Evolutionary conservation across 2,113 vertebrate genomes (phyloP).

Genomic region (Shinisaurus crocodilurus): DNA sequence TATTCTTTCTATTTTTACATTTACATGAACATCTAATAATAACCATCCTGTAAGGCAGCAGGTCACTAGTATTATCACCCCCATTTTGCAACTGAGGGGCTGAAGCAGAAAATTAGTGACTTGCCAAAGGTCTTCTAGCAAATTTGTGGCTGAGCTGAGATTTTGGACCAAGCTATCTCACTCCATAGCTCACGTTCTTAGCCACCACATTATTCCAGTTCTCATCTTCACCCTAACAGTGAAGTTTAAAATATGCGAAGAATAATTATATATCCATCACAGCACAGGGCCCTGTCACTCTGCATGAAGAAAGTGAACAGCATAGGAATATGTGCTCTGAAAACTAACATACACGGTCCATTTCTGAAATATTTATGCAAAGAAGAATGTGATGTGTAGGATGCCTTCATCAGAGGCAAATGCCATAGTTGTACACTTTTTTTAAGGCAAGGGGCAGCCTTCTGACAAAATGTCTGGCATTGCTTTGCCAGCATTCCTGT

Average conservation of each 20-base stretch:
- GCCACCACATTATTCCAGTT: neutral
- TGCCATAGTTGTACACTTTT: neutral
- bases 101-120: neutral
- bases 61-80: neutral
- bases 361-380: neutral
- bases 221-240: neutral
- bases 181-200: neutral
- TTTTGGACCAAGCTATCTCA: neutral
- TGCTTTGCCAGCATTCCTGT: neutral
- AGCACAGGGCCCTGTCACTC: no score
- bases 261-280: no score
- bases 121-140: neutral
- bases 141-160: neutral
- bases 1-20: neutral
- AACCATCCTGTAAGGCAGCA: neutral
- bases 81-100: neutral
- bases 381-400: slow-evolving; percentile 8
- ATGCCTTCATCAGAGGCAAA: neutral
- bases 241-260: neutral
- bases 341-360: neutral
- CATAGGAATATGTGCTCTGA: neutral
- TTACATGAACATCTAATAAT: neutral
- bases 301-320: neutral
- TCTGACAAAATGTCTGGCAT: neutral
- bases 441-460: neutral